These are phyloP conservation scores for Heliangelus exortis DNA, from an alignment of 2,797 vertebrate species.

Conservation along the genomic window DNA sequence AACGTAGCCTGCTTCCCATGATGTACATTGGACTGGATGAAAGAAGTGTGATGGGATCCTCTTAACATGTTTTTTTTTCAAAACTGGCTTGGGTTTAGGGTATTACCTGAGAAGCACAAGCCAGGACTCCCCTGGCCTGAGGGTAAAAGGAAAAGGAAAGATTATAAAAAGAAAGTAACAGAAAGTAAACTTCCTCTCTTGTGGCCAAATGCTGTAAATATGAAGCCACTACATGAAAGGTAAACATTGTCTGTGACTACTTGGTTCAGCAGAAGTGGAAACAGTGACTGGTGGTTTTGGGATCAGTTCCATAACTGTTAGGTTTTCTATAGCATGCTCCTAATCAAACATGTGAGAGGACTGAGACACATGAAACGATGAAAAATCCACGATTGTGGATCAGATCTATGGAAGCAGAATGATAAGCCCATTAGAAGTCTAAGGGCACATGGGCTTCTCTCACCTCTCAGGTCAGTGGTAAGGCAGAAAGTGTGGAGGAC, in stretches of 20 bases:
- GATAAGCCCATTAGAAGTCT: rapidly evolving
- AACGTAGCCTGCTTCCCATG: neutral
- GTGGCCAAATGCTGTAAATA: neutral
- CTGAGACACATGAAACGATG: neutral
- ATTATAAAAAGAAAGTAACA: too few species aligned
- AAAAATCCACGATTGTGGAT: too few species aligned
- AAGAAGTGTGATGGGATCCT: rapidly evolving
- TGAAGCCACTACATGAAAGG: neutral
- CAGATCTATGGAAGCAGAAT: neutral
- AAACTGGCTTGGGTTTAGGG: neutral
- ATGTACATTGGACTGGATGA: neutral
- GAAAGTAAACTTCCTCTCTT: neutral
- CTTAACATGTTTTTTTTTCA: neutral
- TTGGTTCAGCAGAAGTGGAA: neutral
- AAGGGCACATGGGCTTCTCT: rapidly evolving
- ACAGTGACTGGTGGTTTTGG: rapidly evolving
- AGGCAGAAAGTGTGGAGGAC: rapidly evolving
- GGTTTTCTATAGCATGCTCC: neutral
- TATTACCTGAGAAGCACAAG: neutral
- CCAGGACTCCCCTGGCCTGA: neutral
- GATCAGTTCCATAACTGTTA: neutral
- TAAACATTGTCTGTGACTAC: neutral
- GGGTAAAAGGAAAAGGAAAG: too few species aligned
- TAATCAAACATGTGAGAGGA: neutral
- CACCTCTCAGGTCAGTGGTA: neutral